Evolutionary conservation across 2,888 invertebrate genomes (phyloP), one percentile per base, ranked within the genome.

Genomic region (Diogma glabrata): DNA sequence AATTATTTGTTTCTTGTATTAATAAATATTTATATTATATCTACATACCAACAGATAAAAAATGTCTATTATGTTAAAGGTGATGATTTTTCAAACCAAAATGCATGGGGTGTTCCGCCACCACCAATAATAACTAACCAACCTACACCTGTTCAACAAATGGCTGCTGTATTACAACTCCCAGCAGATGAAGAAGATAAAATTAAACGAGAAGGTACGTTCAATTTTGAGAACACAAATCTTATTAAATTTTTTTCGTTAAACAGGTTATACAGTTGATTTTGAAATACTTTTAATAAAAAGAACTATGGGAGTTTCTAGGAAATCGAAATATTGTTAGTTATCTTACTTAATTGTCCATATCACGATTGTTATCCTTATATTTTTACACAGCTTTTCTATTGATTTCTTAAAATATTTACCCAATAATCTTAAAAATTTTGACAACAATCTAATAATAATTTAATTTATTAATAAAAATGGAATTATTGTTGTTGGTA

Each of bases 191-290:
- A 57, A 10, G 58, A 58, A 48, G 57, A 58, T 14, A 54, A 56
- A 50, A 57, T 63, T 47, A 65, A 63, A 57, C 64, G 66, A 55
- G 66, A 70, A 56, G 70, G 70, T 70, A 67, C 60, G 65, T 52
- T 20, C 3, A 40, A 23, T n/a, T 8, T 45, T 5, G 20, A n/a
- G 14, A n/a, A n/a, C 23, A 23, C 20, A 40, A 7, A 4, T 45
- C 23, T 45, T 45, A 45, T 45, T 45, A 45, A 45, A 45, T 45
- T 45, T 45, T 45, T 45, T 45, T 45, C 40, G 40, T 45, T 23
- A 45, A 20, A 45, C 45, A 45, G 45, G 45, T 40, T n/a, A n/a
- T n/a, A n/a, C n/a, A n/a, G n/a, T n/a, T n/a, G n/a, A n/a, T n/a
- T n/a, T n/a, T n/a, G n/a, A n/a, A n/a, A n/a, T n/a, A n/a, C n/a